Evolutionary conservation across 2,113 vertebrate species (phyloP), one percentile per base, ranked within the genome.

Genomic region (Tricholaema leucomelas): DNA sequence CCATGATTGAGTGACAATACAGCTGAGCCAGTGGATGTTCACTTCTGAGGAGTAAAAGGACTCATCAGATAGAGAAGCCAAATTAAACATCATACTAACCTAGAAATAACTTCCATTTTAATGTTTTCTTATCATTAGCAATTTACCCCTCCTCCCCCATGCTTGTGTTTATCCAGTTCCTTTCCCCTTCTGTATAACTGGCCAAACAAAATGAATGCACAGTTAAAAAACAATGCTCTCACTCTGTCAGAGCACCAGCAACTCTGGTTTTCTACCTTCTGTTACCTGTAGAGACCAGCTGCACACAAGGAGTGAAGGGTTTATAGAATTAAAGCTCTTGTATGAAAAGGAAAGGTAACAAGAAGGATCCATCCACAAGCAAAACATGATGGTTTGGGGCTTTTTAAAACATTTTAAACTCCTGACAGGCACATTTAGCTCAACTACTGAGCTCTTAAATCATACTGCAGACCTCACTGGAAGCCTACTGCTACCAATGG

Each of bases 1-100:
- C 99, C 99, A 99, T 99, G 92, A 98, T 99, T 16, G 99, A 99
- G 93, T 99, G 99, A 95, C 99, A 99, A 90, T 99, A 99, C 20
- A 99, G 98, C 82, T 99, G 99, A 44, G 99, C 98, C 59, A 99
- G 97, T 1, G 99, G 99, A 89, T 99, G 99, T 42, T 99, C 99
- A 2, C 98, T 99, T 96, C 99, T 99, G 97, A 63, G 87, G 81
- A 86, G 15, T 6, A 87, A 81, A 90, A 74, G 80, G 54, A 87
- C 59, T 71, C 33, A 50, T 87, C 42, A 88, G 75, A 70, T 44
- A 23, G 27, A 86, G 61, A 61, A 38, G 71, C 54, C 40, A 61
- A 27, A 75, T 84, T 77, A 93, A 69, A 63, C 36, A 23, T 58
- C 56, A 15, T 35, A 24, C 6, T 63, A 20, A 76, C 35, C 33